Percentiles rank a stretch among this genome's conserved stretches.
Conservation (phyloP, 2,888 invertebrate species). For the Dynastes grantii region DNA sequence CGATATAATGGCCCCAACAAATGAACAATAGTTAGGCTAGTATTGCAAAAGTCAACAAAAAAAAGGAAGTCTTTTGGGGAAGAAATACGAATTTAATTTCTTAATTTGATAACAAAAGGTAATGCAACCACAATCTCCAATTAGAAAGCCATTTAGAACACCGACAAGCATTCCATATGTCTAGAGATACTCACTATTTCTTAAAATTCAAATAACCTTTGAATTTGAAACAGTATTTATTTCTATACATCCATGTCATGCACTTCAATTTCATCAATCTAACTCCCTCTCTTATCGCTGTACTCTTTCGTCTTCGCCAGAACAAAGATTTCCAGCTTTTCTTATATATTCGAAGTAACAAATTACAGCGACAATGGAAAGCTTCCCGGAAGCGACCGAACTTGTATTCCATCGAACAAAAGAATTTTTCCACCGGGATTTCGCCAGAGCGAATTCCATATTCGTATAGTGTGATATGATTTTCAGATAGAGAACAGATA, state of each 20-base stretch:
- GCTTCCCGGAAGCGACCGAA: constrained; percentile 26
- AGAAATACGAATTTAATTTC: too few species aligned
- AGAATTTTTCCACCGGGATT: constrained; percentile 40
- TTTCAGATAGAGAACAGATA: constrained; percentile 32
- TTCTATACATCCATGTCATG: neutral
- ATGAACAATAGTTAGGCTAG: too few species aligned
- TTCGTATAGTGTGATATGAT: constrained; percentile 22
- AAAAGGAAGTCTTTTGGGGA: too few species aligned
- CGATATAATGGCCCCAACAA: too few species aligned
- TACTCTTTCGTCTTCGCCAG: neutral
- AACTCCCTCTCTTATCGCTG: neutral
- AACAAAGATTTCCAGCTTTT: constrained; percentile 24
- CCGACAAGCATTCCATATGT: too few species aligned
- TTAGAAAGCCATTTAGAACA: too few species aligned
- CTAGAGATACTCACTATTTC: too few species aligned
- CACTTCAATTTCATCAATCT: constrained; percentile 4
- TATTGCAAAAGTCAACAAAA: too few species aligned
- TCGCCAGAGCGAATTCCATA: constrained; percentile 34
- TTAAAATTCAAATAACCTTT: too few species aligned
- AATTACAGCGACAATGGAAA: constrained; percentile 38
- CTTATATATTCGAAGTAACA: constrained; percentile 12
- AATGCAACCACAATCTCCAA: too few species aligned
- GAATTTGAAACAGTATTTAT: neutral
- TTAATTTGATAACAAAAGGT: too few species aligned
- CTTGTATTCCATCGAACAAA: constrained; percentile 37